phyloP scores from a whole-genome alignment of 2,113 vertebrate genomes.

The Pygoscelis antarcticus region DNA sequence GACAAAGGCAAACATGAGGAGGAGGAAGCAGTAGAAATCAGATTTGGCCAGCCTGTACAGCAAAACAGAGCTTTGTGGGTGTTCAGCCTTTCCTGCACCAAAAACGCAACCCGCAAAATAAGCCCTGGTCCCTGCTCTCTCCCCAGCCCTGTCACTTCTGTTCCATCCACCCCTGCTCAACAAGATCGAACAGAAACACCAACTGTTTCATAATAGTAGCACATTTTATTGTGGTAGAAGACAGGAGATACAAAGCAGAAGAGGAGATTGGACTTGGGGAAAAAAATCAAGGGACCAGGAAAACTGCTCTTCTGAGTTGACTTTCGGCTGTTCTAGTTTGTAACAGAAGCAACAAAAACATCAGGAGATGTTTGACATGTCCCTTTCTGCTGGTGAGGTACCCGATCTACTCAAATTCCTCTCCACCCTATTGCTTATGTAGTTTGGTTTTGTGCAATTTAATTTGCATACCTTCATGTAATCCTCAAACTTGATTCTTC shows the following conservation, averaged over 20 bases:
- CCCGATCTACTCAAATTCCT: background rate
- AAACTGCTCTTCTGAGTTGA: background rate
- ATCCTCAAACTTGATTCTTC: background rate
- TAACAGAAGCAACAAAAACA: background rate
- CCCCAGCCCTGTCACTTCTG: background rate
- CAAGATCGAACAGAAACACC: background rate
- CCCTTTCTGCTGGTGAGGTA: background rate
- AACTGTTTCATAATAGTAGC: background rate
- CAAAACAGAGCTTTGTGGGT: slow-evolving; percentile 5
- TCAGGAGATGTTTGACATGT: background rate
- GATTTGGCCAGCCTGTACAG: background rate
- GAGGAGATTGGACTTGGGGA: background rate
- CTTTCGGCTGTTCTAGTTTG: background rate
- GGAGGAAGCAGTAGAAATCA: background rate
- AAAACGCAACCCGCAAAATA: background rate
- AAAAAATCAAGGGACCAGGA: background rate
- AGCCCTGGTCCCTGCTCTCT: background rate
- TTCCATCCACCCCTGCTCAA: background rate
- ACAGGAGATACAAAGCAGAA: background rate
- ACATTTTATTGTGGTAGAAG: background rate
- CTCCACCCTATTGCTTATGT: background rate
- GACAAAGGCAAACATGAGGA: background rate
- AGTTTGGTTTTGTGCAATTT: background rate
- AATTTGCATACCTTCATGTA: background rate
- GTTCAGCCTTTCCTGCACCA: background rate